Evolutionary conservation across 2,113 vertebrate species (phyloP), one percentile per base, ranked within the genome.

Genomic region (Condylura cristata): DNA sequence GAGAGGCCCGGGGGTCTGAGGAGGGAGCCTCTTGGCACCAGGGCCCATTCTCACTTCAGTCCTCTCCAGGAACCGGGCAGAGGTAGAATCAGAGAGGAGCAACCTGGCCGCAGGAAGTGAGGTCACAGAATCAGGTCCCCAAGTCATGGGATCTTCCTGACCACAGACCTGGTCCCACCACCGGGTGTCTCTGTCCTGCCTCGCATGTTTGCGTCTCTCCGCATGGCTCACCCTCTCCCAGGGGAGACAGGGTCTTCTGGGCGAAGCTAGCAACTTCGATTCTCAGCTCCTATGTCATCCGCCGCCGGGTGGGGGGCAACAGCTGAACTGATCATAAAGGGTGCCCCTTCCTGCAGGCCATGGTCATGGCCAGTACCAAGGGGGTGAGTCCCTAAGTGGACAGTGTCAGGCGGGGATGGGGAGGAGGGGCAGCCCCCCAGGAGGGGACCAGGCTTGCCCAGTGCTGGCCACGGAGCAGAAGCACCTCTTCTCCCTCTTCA

Each of bases 251-350:
- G 60, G 48, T 44, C 24, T 46, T 26, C 41, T 34, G 0, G 24
- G n/a, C 51, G 76, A 44, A 3, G 20, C 39, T 3, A 2, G 24
- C 30, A 37, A 30, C 0, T 0, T 48, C 5, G 8, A 32, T 53
- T 75, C 39, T 71, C 2, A 44, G 17, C 0, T 0, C 0, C n/a
- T 51, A 20, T 58, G n/a, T 37, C 1, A 4, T 39, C 30, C 44
- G 18, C 3, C 51, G 10, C 65, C 26, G 24, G 44, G 46, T 20
- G n/a, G 44, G 32, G 39, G 11, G 8, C 72, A 30, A 32, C 34
- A 56, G 65, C 76, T 28, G 65, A 39, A 58, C 5, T 51, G 66
- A 63, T 32, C 46, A 32, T 44, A 68, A 22, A 5, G 48, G 44
- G 24, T 51, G 44, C 30, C 26, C 44, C 63, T 68, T 61, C 83